Conservation (phyloP, 2,797 vertebrate species). For the Spheniscus humboldti region DNA sequence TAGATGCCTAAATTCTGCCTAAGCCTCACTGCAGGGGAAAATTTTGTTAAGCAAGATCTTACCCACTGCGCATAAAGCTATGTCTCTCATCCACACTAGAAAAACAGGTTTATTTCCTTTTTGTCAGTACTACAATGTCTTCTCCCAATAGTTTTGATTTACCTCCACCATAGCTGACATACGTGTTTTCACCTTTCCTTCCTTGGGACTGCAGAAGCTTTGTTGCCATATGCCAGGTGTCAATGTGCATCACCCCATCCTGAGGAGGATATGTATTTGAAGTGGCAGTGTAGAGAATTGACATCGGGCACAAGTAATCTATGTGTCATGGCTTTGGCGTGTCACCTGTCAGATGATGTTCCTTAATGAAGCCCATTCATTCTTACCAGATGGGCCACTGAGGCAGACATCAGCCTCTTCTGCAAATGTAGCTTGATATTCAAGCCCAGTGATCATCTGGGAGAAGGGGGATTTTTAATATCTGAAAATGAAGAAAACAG, state of each 20-base stretch:
- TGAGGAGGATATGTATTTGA: background rate
- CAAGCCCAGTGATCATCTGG: background rate
- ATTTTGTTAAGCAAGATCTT: background rate
- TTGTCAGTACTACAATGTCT: background rate
- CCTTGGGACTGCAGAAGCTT: background rate
- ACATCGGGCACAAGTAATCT: background rate
- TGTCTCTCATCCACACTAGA: background rate
- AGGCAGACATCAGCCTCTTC: background rate
- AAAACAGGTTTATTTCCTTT: background rate
- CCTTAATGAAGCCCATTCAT: background rate
- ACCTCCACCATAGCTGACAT: background rate
- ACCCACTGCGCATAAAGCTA: background rate
- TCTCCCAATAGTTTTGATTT: background rate
- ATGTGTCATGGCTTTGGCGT: background rate
- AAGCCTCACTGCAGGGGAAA: background rate
- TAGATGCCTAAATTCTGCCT: background rate
- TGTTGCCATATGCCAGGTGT: conserved; percentile 22
- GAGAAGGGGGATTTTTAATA: background rate
- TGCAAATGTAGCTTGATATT: background rate
- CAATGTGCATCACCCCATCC: background rate
- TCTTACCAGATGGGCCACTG: background rate
- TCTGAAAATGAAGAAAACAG: background rate
- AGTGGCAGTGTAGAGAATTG: background rate
- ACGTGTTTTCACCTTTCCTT: background rate
- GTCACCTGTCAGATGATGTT: background rate